phyloP scores from a whole-genome alignment of 2,797 vertebrate species.

The Anolis apletophallus region DNA sequence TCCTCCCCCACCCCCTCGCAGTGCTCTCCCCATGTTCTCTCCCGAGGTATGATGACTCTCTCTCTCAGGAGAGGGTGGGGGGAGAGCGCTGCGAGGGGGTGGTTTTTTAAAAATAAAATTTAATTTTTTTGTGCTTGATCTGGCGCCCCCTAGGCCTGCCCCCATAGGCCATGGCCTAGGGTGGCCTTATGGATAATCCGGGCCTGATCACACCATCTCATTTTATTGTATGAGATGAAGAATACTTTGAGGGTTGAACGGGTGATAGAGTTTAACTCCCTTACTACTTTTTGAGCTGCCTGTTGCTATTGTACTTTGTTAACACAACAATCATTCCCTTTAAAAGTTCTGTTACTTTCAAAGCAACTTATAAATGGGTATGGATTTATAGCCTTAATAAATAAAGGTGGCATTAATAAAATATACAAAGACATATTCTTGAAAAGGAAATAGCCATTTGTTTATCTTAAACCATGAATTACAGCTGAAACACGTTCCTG shows the following conservation, averaged over 20 bases:
- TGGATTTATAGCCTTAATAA: background rate
- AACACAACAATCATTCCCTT: background rate
- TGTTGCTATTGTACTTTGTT: background rate
- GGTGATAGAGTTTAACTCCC: constrained; percentile 16
- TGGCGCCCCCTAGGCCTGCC: no score
- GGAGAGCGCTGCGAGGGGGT: no score
- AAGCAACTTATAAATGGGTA: background rate
- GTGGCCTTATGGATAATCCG: no score
- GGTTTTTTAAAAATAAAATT: no score
- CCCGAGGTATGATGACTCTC: no score
- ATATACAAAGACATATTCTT: background rate
- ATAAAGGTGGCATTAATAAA: constrained; percentile 5
- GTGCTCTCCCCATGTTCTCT: no score
- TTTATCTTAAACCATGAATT: background rate
- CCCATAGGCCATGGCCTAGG: no score
- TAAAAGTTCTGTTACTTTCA: background rate
- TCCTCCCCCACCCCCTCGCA: no score
- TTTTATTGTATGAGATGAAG: background rate
- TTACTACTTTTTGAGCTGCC: background rate
- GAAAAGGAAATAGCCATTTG: background rate
- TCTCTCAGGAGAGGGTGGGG: no score
- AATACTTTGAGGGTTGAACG: background rate
- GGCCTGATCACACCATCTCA: background rate
- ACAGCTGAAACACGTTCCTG: background rate
- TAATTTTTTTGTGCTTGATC: no score